phyloP scores from a whole-genome alignment of 2,888 invertebrate genomes.

The Atherix ibis region DNA sequence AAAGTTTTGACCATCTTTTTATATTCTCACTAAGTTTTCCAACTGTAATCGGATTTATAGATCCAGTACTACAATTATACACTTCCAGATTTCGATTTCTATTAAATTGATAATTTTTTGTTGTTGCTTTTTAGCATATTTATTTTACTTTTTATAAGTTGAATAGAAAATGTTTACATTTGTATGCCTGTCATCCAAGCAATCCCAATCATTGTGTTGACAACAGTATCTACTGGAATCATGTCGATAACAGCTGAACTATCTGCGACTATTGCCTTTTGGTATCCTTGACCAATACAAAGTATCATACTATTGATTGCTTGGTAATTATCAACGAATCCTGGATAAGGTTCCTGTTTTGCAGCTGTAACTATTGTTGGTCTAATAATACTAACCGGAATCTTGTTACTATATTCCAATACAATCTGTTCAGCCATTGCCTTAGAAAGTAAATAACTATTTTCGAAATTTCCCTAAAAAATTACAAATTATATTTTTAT shows the following conservation, averaged over 20 bases:
- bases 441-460: conserved; percentile 59
- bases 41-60: conserved; percentile 75
- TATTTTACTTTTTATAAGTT: no score
- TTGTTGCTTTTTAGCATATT: no score
- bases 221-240: conserved; percentile 75
- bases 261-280: conserved; percentile 59
- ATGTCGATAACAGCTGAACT: conserved; percentile 58
- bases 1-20: conserved; percentile 55
- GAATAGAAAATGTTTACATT: no score
- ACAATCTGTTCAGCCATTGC: conserved; percentile 72
- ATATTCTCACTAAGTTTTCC: conserved; percentile 57
- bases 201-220: conserved; percentile 64
- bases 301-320: conserved; percentile 62
- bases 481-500: not conserved
- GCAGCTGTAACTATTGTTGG: conserved; percentile 71
- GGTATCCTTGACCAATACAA: conserved; percentile 59
- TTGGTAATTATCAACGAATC: conserved; percentile 83
- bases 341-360: conserved; percentile 55
- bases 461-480: no score
- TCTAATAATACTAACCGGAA: conserved; percentile 73
- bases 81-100: conserved; percentile 42
- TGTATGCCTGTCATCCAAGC: no score
- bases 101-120: conserved; percentile 1
- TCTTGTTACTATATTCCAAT: conserved; percentile 41
- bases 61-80: conserved; percentile 85